phyloP scores from a whole-genome alignment of 2,113 vertebrate species.

The Myodes glareolus region DNA sequence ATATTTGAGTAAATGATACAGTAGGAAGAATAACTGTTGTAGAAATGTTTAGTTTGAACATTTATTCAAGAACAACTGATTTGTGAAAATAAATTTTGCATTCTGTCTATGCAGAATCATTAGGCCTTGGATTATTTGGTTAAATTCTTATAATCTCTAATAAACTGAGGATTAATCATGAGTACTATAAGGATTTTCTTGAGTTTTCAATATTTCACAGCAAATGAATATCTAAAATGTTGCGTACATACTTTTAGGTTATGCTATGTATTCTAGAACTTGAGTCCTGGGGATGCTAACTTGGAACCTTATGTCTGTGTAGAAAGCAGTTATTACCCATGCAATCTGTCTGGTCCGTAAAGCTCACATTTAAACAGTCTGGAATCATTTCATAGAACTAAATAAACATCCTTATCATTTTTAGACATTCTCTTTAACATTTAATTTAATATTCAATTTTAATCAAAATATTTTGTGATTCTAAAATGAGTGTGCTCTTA shows the following conservation, averaged over 20 bases:
- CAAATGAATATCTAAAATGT: background rate
- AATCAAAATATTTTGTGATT: background rate
- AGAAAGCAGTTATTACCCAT: background rate
- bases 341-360: background rate
- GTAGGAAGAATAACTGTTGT: background rate
- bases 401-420: background rate
- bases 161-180: background rate
- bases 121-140: background rate
- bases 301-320: background rate
- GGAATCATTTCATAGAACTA: background rate
- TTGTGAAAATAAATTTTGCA: background rate
- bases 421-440: background rate
- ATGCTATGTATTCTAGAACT: background rate
- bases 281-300: too few relatives aligned
- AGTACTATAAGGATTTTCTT: background rate
- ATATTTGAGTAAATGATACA: background rate
- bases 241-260: background rate
- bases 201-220: background rate
- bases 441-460: background rate
- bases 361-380: background rate
- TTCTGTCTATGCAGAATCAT: background rate
- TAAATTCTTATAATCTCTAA: slow-evolving; percentile 11
- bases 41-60: background rate
- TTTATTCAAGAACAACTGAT: background rate
- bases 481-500: background rate